Evolutionary conservation across 2,113 vertebrate genomes (phyloP).

Genomic region (Fregetta grallaria): DNA sequence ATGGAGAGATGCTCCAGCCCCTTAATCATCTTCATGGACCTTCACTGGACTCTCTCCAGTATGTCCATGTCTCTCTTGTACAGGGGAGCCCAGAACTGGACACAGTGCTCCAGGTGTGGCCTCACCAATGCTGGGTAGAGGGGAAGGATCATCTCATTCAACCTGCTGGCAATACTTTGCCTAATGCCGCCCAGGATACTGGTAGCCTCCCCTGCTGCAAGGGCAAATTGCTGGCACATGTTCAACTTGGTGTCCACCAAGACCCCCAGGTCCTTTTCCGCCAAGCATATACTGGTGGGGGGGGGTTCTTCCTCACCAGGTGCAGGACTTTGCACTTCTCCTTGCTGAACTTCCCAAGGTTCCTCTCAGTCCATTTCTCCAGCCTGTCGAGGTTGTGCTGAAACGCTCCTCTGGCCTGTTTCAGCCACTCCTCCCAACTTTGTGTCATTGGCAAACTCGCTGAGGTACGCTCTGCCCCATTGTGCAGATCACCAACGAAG

Average conservation of each 20-base stretch:
- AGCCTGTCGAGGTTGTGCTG: not conserved
- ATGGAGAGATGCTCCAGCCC: not conserved
- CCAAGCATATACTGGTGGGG: not conserved
- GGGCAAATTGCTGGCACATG: accelerated
- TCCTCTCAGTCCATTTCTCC: not conserved
- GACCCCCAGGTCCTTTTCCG: not conserved
- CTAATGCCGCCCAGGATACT: not conserved
- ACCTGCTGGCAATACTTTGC: not conserved
- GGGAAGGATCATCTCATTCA: not conserved
- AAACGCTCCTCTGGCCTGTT: not conserved
- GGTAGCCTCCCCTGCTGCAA: not conserved
- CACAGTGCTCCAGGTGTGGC: not conserved
- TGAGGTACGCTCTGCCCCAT: not conserved
- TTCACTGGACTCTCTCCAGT: not conserved
- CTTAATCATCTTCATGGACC: not conserved
- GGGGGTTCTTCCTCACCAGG: not conserved
- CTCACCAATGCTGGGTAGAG: not conserved
- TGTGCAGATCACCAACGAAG: accelerated
- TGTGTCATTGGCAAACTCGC: not conserved
- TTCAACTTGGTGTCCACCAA: not conserved
- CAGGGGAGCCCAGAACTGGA: not conserved
- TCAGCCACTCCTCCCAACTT: not conserved
- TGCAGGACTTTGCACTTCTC: not conserved
- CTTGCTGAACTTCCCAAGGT: not conserved
- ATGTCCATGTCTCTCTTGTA: not conserved